Base-by-base conservation (phyloP, 2,888 invertebrate genomes). In the Papilio protenor region DNA sequence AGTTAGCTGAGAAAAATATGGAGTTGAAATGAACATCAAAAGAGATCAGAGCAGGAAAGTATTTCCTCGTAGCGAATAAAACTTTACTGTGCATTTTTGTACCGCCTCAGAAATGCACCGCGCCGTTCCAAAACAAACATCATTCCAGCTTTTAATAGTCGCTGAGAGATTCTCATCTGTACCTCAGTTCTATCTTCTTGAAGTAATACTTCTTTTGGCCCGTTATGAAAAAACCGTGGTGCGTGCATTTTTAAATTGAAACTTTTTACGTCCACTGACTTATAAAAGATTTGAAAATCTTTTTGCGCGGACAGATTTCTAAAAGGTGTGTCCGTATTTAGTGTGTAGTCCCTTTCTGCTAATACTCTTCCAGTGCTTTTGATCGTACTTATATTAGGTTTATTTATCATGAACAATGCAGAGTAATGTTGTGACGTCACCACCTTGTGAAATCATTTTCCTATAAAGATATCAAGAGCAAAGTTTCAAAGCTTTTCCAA, bases 21-120 rank as follows among this genome's bases (percentile, higher is more conserved):
- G 40, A 66, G n/a, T 66, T 40, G 11, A 33, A 64, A 64, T 64
- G 66, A 66, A 66, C 66, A 40, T 66, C 66, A 66, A 66, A 66
- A 40, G 66, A 40, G 40, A 66, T 66, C 18, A 40, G n/a, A 40
- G 66, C 18, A 11, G 40, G 33, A 40, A 40, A 66, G 33, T 59
- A 59, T 61, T 61, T 61, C 6, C 16, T 61, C 40, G 8, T 11
- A 40, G 66, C 66, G n/a, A 66, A 66, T 66, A 66, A 40, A 66
- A 64, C 27, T 10, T 64, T 33, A 66, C 40, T 40, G 33, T 11
- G 40, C 18, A 66, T 33, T 66, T 66, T 66, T 40, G 18, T 66
- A 40, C 66, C 40, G 66, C 10, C 66, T n/a, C 40, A 40, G 66
- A 66, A 66, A 18, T 40, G 40, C 64, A 40, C 40, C 66, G 33